A percentile compares a stretch with the other conserved stretches of the same genome.
Evolutionary conservation across 1,140 invertebrate genomes (phyloP).

Genomic region (Zelostemma sp.): DNA sequence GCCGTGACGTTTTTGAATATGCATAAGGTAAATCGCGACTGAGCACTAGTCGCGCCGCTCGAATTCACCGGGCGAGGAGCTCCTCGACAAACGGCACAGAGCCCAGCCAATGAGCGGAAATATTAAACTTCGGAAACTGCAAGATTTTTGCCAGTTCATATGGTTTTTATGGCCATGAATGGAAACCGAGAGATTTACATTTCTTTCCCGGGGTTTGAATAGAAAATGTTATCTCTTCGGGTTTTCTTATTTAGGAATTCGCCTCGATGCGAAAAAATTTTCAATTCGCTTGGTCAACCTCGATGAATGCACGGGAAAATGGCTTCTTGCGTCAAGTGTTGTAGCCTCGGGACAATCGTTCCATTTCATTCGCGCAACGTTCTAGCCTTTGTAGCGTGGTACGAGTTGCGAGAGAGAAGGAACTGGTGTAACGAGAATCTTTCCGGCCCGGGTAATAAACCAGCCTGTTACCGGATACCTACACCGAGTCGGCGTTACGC

Average conservation of each 20-base stretch:
- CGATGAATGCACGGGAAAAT: not conserved
- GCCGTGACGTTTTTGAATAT: slow-evolving; percentile 50
- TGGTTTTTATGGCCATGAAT: not conserved
- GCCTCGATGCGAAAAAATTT: slow-evolving; percentile 4
- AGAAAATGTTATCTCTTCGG: not conserved
- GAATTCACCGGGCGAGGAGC: slow-evolving; percentile 5
- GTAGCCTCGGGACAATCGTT: slow-evolving; percentile 28
- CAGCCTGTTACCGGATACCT: slow-evolving; percentile 48
- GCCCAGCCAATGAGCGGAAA: slow-evolving; percentile 17
- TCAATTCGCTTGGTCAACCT: not conserved
- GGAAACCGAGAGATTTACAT: slow-evolving; percentile 9
- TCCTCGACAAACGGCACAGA: slow-evolving; percentile 11
- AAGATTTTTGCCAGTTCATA: slow-evolving; percentile 9
- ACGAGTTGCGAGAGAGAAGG: slow-evolving; percentile 30
- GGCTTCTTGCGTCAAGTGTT: not conserved
- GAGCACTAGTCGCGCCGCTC: slow-evolving; percentile 9
- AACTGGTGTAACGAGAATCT: slow-evolving; percentile 49
- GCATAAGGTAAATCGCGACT: slow-evolving; percentile 41
- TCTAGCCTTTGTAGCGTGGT: slow-evolving; percentile 38
- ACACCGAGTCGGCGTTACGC: slow-evolving; percentile 44
- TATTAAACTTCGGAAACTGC: not conserved
- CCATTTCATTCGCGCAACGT: slow-evolving; percentile 32
- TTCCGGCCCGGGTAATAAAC: slow-evolving; percentile 45
- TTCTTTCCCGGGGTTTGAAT: not conserved
- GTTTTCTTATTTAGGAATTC: not conserved